phyloP scores from a whole-genome alignment of 2,113 vertebrate genomes.

The Apus apus region DNA sequence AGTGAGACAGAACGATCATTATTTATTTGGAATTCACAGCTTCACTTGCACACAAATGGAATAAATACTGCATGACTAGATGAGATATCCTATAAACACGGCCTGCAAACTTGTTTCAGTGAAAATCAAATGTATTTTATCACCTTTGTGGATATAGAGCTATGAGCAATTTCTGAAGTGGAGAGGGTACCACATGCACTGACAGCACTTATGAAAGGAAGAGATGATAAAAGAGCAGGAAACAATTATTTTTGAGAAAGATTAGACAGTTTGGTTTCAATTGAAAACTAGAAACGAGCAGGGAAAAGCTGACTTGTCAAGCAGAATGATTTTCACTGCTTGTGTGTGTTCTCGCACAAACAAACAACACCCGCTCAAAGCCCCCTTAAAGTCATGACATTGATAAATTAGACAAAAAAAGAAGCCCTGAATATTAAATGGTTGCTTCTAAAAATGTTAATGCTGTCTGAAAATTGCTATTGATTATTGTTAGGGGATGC shows the following conservation, averaged over 20 bases:
- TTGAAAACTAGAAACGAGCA: neutral
- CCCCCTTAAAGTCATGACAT: neutral
- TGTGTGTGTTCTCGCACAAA: neutral
- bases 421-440: neutral
- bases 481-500: neutral
- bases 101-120: neutral
- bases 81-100: neutral
- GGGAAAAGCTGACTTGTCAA: neutral
- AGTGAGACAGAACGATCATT: neutral
- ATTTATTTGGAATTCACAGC: conserved; percentile 14
- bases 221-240: neutral
- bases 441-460: neutral
- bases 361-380: neutral
- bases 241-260: neutral
- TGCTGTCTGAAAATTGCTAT: neutral
- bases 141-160: conserved; percentile 1
- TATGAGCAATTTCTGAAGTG: conserved; percentile 8
- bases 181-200: neutral
- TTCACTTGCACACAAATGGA: conserved; percentile 8
- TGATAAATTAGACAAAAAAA: neutral
- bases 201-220: conserved; percentile 27
- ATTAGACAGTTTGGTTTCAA: conserved; percentile 25
- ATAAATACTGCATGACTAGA: neutral
- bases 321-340: neutral
- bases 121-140: conserved; percentile 47